These are phyloP conservation scores for Tuberolachnus salignus DNA, from an alignment of 2,888 invertebrate species.

Conservation along the genomic window DNA sequence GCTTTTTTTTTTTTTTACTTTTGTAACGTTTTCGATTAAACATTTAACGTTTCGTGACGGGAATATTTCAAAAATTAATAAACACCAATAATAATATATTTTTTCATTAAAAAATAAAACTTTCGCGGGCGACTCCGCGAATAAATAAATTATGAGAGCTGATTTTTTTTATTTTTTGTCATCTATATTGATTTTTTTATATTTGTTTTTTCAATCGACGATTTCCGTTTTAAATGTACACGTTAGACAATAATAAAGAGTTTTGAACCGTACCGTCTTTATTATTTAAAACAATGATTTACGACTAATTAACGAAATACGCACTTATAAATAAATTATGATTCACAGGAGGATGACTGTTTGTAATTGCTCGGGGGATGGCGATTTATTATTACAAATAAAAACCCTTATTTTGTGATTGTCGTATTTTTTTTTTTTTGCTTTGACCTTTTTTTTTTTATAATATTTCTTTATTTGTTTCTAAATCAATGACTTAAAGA, in stretches of 20 bases:
- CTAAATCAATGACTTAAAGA: conserved; percentile 32
- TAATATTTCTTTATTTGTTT: too few species aligned
- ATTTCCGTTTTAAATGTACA: too few species aligned
- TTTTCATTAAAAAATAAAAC: background rate
- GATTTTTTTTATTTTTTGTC: background rate
- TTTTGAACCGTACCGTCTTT: too few species aligned
- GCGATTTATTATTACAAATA: background rate
- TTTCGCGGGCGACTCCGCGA: background rate
- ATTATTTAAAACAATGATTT: too few species aligned
- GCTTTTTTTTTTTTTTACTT: background rate
- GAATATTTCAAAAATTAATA: background rate
- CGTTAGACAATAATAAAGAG: too few species aligned
- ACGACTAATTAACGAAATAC: too few species aligned
- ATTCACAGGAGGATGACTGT: too few species aligned
- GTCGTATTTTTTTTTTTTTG: background rate
- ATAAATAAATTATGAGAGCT: background rate
- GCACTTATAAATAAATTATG: background rate
- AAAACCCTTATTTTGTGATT: background rate
- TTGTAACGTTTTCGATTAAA: background rate
- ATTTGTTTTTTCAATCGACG: background rate
- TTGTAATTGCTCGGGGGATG: background rate
- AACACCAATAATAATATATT: background rate
- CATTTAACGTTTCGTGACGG: background rate
- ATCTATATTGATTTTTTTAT: too few species aligned
- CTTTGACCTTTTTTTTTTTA: background rate